Conservation (phyloP, 2,888 invertebrate genomes). For the Pyrgus malvae region DNA sequence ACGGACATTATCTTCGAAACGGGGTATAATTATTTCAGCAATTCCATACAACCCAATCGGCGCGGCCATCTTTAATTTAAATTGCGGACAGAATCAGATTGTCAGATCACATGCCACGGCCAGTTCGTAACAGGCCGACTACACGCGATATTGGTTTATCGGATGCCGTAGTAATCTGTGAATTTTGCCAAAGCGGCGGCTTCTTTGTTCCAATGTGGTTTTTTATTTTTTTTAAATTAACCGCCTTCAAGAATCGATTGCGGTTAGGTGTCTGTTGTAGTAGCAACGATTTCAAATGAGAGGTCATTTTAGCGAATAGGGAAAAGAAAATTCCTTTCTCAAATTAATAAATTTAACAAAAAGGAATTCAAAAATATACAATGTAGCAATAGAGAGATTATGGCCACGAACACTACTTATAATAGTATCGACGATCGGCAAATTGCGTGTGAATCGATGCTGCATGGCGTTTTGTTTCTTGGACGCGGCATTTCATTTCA, state of each 20-base stretch:
- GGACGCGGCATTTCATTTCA: too few species aligned
- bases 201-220: constrained; percentile 67
- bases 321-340: too few species aligned
- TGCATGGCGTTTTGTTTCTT: too few species aligned
- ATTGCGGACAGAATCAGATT: constrained; percentile 8
- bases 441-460: too few species aligned
- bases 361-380: too few species aligned
- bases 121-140: constrained; percentile 50
- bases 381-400: too few species aligned
- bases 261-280: constrained; percentile 30
- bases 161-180: constrained; percentile 75
- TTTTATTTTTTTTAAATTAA: constrained; percentile 69
- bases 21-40: not conserved
- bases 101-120: constrained; percentile 30
- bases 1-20: constrained; percentile 4
- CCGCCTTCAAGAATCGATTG: constrained; percentile 65
- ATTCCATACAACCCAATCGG: constrained; percentile 1
- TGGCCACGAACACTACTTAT: too few species aligned
- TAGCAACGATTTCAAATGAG: not conserved
- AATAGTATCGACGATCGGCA: too few species aligned
- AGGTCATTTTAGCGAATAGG: too few species aligned
- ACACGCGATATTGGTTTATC: constrained; percentile 75
- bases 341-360: too few species aligned
- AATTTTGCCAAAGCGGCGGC: constrained; percentile 70
- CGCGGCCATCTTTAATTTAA: constrained; percentile 15